Base-by-base conservation (phyloP, 2,888 invertebrate species). In the Drosophila recens region DNA sequence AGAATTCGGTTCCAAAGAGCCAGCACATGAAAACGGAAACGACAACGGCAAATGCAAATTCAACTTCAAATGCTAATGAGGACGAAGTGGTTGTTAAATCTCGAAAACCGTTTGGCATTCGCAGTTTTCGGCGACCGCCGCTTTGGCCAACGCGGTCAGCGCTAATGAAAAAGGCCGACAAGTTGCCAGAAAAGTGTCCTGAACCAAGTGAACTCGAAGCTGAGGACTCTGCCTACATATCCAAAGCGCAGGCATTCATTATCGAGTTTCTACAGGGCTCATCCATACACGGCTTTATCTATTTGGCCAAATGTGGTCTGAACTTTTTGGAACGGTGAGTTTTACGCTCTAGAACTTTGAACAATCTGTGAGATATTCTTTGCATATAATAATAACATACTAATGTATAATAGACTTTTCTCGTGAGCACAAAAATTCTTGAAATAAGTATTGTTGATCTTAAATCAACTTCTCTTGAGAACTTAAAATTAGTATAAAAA, bases 281-380 rank as follows among this genome's bases (percentile, higher is more conserved):
- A 15, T 93, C 93, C 53, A 91, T 92, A 74, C 93, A 93, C 82
- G 93, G 93, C 15, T 90, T 93, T 72, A 84, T 87, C 62, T 92
- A 92, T 90, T 89, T 93, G 74, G 91, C 91, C 54, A 92, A 91
- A 82, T 74, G 79, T 62, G 92, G 93, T 6, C 75, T 92, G 46
- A 92, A 87, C 79, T 80, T 92, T 38, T 68, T 91, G 48, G 93
- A 93, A 76, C 90, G 93, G 92, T 92, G 79, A 89, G 86, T 83
- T 54, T 45, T 0, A 36, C 5, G 9, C 11, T 2, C 0, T 30
- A 13, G 5, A 45, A 11, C n/a, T 33, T 15, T 23, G 0, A 15
- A 30, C n/a, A 3, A 3, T 48, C 13, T 13, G 11, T 3, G 4
- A 10, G 5, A 36, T 34, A 10, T 34, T 10, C 3, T 34, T 34